phyloP scores from a whole-genome alignment of 2,888 invertebrate species.

The Gerris lacustris region DNA sequence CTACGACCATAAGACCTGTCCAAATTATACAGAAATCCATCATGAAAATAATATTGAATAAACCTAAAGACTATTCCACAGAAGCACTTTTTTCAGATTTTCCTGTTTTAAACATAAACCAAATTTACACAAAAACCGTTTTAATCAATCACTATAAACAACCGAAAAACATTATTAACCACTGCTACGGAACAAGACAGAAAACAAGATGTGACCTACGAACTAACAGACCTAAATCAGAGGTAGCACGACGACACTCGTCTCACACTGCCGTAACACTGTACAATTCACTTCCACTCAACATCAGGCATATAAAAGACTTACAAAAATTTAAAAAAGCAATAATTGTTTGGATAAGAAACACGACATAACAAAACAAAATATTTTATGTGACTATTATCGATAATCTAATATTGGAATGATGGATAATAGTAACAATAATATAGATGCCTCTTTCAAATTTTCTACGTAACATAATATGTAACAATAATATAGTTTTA shows the following conservation, averaged over 20 bases:
- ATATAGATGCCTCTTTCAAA: no score
- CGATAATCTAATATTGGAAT: no score
- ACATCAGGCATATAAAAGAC: background rate
- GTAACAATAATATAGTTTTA: no score
- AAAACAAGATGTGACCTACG: background rate
- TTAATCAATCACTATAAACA: background rate
- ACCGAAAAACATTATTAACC: background rate
- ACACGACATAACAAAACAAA: background rate
- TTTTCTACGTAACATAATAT: no score
- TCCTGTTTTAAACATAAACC: background rate
- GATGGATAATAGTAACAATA: no score
- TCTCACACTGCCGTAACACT: background rate
- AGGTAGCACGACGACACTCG: background rate
- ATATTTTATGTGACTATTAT: no score
- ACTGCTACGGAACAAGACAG: background rate
- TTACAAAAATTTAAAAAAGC: background rate
- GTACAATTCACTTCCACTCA: background rate
- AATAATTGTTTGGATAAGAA: background rate
- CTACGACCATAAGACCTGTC: background rate
- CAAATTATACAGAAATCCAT: constrained; percentile 4
- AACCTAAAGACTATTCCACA: background rate
- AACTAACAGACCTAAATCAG: background rate
- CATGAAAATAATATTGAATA: constrained; percentile 6
- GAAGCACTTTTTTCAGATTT: background rate
- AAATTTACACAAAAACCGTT: background rate